Conservation (phyloP, 2,888 invertebrate genomes). For the Lithodes maja region DNA sequence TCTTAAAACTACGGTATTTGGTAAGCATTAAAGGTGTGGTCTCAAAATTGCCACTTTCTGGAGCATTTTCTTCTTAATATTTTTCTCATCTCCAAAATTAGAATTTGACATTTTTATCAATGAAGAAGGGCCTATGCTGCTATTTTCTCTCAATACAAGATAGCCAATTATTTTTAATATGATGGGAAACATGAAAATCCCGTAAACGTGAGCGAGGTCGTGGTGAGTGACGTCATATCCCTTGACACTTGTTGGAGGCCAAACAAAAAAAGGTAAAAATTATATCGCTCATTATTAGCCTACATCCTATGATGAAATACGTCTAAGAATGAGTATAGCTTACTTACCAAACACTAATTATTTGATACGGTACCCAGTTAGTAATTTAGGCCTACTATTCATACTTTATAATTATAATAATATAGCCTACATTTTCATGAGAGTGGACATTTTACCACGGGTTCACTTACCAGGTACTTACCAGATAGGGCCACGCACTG, state of each 20-base stretch:
- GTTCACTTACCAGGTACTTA: too few species aligned
- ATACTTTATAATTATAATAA: too few species aligned
- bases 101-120: background rate
- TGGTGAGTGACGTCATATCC: conserved; percentile 22
- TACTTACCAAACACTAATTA: too few species aligned
- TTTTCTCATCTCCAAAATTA: background rate
- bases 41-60: conserved; percentile 47
- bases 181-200: background rate
- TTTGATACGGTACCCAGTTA: too few species aligned
- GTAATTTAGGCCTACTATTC: too few species aligned
- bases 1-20: conserved; percentile 17
- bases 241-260: conserved; percentile 53
- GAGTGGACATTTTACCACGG: too few species aligned
- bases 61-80: conserved; percentile 7
- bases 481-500: too few species aligned
- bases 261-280: background rate
- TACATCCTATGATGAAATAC: too few species aligned
- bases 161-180: background rate
- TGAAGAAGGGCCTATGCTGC: background rate
- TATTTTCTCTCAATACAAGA: background rate
- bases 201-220: background rate
- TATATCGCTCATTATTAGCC: too few species aligned
- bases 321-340: too few species aligned
- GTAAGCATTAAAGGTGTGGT: conserved; percentile 60
- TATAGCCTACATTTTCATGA: too few species aligned